Base-by-base conservation (phyloP, 2,797 vertebrate species). In the Morus bassanus region DNA sequence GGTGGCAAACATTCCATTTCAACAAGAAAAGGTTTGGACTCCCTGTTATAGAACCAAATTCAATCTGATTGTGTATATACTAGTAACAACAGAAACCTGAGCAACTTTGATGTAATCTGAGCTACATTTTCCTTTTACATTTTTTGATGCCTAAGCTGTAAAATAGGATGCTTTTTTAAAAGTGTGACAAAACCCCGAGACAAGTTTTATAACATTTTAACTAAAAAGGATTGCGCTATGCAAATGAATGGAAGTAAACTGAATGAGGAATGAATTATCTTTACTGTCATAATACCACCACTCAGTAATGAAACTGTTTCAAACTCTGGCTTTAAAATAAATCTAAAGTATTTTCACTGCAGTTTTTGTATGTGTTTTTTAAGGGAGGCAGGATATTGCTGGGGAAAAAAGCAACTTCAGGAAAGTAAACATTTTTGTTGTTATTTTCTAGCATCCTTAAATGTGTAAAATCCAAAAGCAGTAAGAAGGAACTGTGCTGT, bases 211-310 rank as follows among this genome's bases (percentile, higher is more conserved):
- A 95, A 89, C 76, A 75, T 88, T 95, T 94, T 86, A 85, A 91
- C 91, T 81, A 83, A 92, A 94, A 96, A 93, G 39, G 75, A 81
- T 89, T 86, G 64, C 73, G 9, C 73, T 93, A 65, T 93, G 95
- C 85, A 96, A 96, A 96, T 88, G 61, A 89, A 37, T 75, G 59
- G 51, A 89, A 94, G 85, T 92, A 63, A 92, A 79, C 61, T 35
- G 95, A 95, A 92, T 41, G 74, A 94, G 70, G 88, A 91, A 57
- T 94, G 86, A 97, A 91, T 85, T 95, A 91, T 91, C 75, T 91
- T 2, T 85, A 7, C 86, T 89, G 84, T 89, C 88, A 75, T 89
- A 60, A 64, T 91, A 69, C 53, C 78, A 80, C 57, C 57, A 67
- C 65, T 91, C 75, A 86, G 83, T 91, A 96, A 41, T 84, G 80